Base-by-base conservation (phyloP, 2,113 vertebrate genomes). In the Neodontobutis hainanensis region DNA sequence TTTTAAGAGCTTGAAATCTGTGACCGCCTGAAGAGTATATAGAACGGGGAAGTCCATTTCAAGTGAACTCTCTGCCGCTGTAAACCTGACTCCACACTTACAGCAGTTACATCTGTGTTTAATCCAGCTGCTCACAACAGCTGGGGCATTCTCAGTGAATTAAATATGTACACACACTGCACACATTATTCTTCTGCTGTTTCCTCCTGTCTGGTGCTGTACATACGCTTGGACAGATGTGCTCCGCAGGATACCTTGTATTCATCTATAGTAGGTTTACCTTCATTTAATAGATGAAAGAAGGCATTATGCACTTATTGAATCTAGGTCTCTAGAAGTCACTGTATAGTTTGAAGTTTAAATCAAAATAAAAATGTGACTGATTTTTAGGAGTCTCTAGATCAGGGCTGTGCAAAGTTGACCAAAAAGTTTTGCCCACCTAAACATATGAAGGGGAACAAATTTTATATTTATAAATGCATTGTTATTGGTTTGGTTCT, bases 71-170 rank as follows among this genome's bases (percentile, higher is more conserved):
- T 35, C 59, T 63, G 10, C 44, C 11, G 68, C 70, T 78, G 60
- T 81, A 73, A 71, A 70, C 74, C 60, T 49, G 68, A 70, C 53
- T 65, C 50, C 70, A 73, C 52, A 70, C 68, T 61, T 68, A 69
- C 64, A 57, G 60, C 75, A 43, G 62, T 80, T 85, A 66, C 75
- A 68, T 79, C 72, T 76, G 74, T 77, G 64, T 57, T 70, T 75
- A 77, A 81, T 79, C 85, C 85, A 86, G 85, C 77, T 88, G 86
- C 65, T 82, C 48, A n/a, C 67, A 11, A 81, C 83, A 85, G 84
- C 84, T 85, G 86, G 78, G 65, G 75, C 72, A 82, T 82, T 80
- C 67, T 61, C 76, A 74, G 68, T 81, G 63, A 81, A 82, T 82
- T 77, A 85, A 78, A 77, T 11, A 3, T 63, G 15, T 16, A 48